These are phyloP conservation scores for Nothoprocta perdicaria DNA, from an alignment of 2,113 vertebrate genomes.

Conservation along the genomic window DNA sequence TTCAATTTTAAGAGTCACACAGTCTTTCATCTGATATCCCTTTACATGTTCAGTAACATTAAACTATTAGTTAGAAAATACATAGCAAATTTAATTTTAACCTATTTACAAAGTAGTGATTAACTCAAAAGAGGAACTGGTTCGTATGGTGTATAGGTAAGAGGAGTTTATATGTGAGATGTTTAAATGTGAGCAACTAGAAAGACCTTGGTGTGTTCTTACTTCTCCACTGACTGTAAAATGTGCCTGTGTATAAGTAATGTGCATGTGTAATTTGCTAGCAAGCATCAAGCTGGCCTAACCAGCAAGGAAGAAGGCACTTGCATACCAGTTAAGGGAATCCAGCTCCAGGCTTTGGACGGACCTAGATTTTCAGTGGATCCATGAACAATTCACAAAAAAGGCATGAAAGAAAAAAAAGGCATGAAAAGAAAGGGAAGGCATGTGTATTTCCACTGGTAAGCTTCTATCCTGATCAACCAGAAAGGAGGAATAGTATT, in stretches of 20 bases:
- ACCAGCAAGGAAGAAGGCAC: neutral
- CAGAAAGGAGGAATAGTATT: neutral
- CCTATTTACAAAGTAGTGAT: neutral
- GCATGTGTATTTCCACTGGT: neutral
- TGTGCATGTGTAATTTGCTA: neutral
- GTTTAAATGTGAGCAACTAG: neutral
- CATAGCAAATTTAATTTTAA: neutral
- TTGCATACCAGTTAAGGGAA: neutral
- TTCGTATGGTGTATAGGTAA: neutral
- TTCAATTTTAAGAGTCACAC: neutral
- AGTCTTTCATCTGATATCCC: neutral
- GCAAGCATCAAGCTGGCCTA: neutral
- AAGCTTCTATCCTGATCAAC: neutral
- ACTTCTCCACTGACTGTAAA: neutral
- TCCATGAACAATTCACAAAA: neutral
- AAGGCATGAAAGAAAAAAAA: too few relatives aligned
- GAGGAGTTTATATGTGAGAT: neutral
- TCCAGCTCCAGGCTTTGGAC: neutral
- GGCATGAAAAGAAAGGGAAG: too few relatives aligned
- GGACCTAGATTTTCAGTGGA: neutral
- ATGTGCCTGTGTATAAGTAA: fast-evolving
- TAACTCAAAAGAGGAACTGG: neutral
- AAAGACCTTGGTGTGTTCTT: neutral
- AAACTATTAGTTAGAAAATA: neutral
- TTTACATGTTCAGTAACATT: neutral